phyloP scores from a whole-genome alignment of 2,113 vertebrate species.

The Clinocottus analis region DNA sequence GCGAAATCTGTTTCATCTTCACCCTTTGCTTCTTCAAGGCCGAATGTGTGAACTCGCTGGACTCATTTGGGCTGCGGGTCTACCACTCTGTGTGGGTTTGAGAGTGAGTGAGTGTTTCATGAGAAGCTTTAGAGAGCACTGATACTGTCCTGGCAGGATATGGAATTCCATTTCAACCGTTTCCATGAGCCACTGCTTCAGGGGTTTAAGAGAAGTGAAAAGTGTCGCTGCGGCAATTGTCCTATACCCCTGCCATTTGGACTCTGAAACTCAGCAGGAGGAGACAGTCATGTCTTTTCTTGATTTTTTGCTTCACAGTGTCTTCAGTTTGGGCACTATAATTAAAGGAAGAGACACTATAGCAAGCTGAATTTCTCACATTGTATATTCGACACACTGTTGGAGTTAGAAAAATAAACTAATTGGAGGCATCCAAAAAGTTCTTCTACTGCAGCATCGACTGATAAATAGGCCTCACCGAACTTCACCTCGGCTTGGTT shows the following conservation, averaged over 20 bases:
- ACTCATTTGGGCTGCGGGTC: slow-evolving; percentile 13
- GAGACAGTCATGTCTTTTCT: background rate
- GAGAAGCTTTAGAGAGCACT: slow-evolving; percentile 40
- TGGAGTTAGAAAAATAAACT: background rate
- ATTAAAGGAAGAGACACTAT: background rate
- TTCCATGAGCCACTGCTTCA: slow-evolving; percentile 39
- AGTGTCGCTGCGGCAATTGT: slow-evolving; percentile 34
- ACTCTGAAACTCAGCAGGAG: slow-evolving; percentile 28
- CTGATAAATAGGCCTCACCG: background rate
- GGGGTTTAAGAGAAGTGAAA: slow-evolving; percentile 21
- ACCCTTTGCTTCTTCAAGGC: slow-evolving; percentile 3
- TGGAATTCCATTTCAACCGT: slow-evolving; percentile 62
- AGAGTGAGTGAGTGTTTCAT: slow-evolving; percentile 28
- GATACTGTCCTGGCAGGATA: slow-evolving; percentile 50
- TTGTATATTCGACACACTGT: background rate
- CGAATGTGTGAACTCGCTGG: slow-evolving; percentile 25
- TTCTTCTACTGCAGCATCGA: background rate
- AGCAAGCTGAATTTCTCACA: background rate
- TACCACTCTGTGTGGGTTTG: slow-evolving; percentile 13
- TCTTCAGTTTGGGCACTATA: slow-evolving; percentile 19
- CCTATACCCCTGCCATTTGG: slow-evolving; percentile 27
- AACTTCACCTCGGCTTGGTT: background rate
- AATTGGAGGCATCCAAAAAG: slow-evolving; percentile 9
- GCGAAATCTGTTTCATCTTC: slow-evolving; percentile 25
- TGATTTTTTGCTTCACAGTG: slow-evolving; percentile 28